Evolutionary conservation across 2,797 vertebrate genomes (phyloP), one percentile per base, ranked within the genome.

Genomic region (Sebastes variabilis): DNA sequence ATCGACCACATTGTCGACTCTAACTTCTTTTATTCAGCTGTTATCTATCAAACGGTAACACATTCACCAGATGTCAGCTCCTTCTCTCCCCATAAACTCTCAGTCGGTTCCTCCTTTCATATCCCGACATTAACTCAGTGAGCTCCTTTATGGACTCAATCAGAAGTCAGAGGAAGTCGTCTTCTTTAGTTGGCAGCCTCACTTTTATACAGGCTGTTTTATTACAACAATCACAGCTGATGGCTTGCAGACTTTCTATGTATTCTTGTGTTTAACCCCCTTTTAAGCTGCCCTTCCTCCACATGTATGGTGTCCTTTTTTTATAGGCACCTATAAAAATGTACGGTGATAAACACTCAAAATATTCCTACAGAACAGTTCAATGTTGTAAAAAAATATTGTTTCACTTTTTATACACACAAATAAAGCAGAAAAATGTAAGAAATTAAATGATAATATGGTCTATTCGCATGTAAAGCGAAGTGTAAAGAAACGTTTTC

Each of bases 11-110:
- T 16, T 24, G 13, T 42, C 11, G 8, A 10, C 20, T 32, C 7
- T 12, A 22, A 14, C 36, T 42, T 12, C 55, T 18, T 68, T 64
- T 72, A 18, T 58, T 69, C 24, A 10, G 5, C 13, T 25, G 20
- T 38, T 71, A 55, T 75, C 42, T 66, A 18, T 56, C 60, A 24
- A 27, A 66, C 9, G 49, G 67, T 75, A 25, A 75, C 72, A 30
- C 61, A 62, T 72, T 72, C 60, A 72, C 72, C 65, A 69, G 64
- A 79, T 54, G 38, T 55, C 38, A 32, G 54, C 56, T 30, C 18
- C 18, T 4, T 2, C 18, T 62, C n/a, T 46, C 32, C 7, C 13
- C 18, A 30, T 72, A 61, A 76, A 76, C 38, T 14, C 60, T 22
- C 29, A 20, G 16, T 20, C 2, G 8, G 8, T 16, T 27, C 14